These are phyloP conservation scores for Cuculus canorus DNA, from an alignment of 2,797 vertebrate genomes.

Conservation along the genomic window DNA sequence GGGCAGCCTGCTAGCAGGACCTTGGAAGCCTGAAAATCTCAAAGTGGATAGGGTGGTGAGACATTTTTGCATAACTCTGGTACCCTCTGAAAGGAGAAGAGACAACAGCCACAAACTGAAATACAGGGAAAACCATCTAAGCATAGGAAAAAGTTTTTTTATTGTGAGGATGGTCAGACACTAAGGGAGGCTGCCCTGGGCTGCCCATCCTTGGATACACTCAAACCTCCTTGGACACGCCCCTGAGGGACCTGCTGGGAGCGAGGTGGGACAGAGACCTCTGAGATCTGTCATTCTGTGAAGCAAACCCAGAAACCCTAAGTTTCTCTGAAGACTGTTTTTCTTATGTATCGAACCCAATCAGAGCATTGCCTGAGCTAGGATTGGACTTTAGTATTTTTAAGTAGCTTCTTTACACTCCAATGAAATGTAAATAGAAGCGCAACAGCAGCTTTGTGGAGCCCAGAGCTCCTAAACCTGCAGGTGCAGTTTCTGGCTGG, in stretches of 20 bases:
- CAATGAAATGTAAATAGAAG: background rate
- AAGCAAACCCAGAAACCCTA: background rate
- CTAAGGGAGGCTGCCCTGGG: background rate
- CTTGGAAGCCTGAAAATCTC: background rate
- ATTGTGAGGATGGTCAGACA: accelerated
- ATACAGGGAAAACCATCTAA: background rate
- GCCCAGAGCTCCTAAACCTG: background rate
- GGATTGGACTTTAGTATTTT: background rate
- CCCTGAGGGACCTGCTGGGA: accelerated
- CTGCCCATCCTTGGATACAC: background rate
- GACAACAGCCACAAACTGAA: no score
- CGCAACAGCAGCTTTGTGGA: background rate
- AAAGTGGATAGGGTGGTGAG: background rate
- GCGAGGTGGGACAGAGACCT: no score
- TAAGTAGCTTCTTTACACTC: background rate
- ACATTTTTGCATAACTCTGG: accelerated
- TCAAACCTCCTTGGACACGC: accelerated
- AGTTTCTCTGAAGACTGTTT: background rate
- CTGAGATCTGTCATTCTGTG: background rate
- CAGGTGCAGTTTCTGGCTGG: background rate
- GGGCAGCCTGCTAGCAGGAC: accelerated
- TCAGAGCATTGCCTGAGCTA: background rate
- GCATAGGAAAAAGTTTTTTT: no score
- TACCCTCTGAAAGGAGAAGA: background rate
- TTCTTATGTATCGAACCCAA: background rate